phyloP scores from a whole-genome alignment of 2,113 vertebrate species.

The Coptodon rendalli region DNA sequence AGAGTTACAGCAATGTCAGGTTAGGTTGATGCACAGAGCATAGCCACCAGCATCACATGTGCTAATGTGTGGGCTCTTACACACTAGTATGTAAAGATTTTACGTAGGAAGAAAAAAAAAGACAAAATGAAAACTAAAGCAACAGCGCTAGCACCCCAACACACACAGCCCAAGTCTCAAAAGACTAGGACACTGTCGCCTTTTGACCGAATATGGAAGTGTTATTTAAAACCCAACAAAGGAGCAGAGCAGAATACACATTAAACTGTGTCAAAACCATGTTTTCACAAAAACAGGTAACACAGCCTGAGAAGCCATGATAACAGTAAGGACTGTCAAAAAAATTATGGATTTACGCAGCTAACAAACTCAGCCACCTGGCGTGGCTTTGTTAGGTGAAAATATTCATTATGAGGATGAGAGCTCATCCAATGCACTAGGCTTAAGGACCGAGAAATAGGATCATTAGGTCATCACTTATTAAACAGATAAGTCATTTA shows the following conservation, averaged over 20 bases:
- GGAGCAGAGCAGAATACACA: neutral
- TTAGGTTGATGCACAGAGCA: fast-evolving
- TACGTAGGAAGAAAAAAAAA: neutral
- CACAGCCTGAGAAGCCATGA: neutral
- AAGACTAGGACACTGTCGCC: neutral
- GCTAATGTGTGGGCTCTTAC: neutral
- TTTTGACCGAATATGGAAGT: neutral
- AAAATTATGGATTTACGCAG: neutral
- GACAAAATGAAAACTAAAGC: neutral
- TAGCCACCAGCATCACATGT: neutral
- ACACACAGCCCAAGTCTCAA: neutral
- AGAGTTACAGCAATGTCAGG: neutral
- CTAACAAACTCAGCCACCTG: neutral
- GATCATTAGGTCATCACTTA: neutral
- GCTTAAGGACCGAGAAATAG: neutral
- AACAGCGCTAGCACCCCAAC: neutral
- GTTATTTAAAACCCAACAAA: neutral
- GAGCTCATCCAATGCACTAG: neutral
- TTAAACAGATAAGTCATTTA: neutral
- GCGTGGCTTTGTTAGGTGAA: neutral
- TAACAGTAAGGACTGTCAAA: neutral
- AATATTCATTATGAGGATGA: neutral
- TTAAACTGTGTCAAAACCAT: neutral
- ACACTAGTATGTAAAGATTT: neutral
- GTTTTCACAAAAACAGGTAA: neutral